Evolutionary conservation across 2,888 invertebrate genomes (phyloP), one percentile per base, ranked within the genome.

Genomic region (Halocaridina rubra): DNA sequence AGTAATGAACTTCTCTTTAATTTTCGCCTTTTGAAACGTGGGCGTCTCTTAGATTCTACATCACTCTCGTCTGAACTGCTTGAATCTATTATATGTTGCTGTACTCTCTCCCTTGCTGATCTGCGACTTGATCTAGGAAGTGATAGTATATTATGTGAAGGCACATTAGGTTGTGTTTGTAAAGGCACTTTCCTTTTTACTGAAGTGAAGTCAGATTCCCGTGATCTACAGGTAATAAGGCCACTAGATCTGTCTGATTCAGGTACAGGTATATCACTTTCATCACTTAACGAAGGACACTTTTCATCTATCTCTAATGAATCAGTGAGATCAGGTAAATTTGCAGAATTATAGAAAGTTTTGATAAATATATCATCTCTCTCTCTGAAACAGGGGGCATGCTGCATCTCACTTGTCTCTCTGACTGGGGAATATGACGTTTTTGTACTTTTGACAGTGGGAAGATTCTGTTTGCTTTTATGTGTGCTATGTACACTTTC

Each of bases 21-120:
- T 13, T 71, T 61, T 27, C 72, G 39, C 16, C 72, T 84, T 57
- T 71, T 84, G 22, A 64, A 72, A 29, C 61, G 32, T 19, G 72
- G 72, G 2, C 71, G 74, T 22, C 33, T 22, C 13, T 29, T 22
- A 8, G 75, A 67, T 8, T 84, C 84, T 3, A 27, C n/a, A 39
- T 85, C 87, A 53, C 86, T 86, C 13, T 86, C 86, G 53, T 86
- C 86, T 5, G 86, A 81, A 24, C 81, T 81, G 4, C 84, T 80
- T 13, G 72, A 67, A 16, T 84, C 81, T 13, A 75, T 8, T 5
- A 84, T 32, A 22, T 86, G 67, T 76, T 69, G 75, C 57, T 86
- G 84, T 8, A 57, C 78, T 30, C 81, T 80, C 69, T 88, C 84
- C 39, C 88, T 78, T 5, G 33, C 32, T 19, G 53, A 61, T 39